Evolutionary conservation across 2,888 invertebrate genomes (phyloP).

Genomic region (Plagodis pulveraria): DNA sequence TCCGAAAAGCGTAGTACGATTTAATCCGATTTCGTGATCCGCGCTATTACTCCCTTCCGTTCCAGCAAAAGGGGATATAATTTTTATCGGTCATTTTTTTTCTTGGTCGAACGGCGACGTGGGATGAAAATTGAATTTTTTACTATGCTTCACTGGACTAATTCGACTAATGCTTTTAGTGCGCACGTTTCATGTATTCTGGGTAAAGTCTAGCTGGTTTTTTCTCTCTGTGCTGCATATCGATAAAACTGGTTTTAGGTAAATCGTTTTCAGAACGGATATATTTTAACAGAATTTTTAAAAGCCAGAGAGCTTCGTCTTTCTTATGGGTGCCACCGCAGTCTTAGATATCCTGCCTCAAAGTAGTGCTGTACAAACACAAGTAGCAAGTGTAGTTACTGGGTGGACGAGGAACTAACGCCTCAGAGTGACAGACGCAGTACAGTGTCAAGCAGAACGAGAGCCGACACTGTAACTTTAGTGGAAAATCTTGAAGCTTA

Average conservation of each 20-base stretch:
- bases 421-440: no score
- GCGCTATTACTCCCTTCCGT: conserved; percentile 65
- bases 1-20: conserved; percentile 58
- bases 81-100: conserved; percentile 70
- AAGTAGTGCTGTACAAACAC: no score
- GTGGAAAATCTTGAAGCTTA: no score
- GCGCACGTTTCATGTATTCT: conserved; percentile 57
- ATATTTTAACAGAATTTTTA: no score
- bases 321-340: no score
- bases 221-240: conserved; percentile 27
- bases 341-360: no score
- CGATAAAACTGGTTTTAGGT: conserved; percentile 19
- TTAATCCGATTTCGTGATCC: conserved; percentile 76
- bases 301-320: no score
- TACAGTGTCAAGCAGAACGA: no score
- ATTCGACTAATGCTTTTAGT: conserved; percentile 81
- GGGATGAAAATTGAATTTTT: conserved; percentile 82
- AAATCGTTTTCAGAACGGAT: background rate
- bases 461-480: no score
- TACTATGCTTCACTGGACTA: conserved; percentile 76
- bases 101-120: conserved; percentile 62
- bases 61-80: conserved; percentile 75
- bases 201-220: conserved; percentile 28
- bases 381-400: no score
- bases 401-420: no score